Percentiles rank a stretch among this genome's conserved stretches.
Evolutionary conservation across 2,113 vertebrate species (phyloP).

Genomic region (Peucedramus taeniatus): DNA sequence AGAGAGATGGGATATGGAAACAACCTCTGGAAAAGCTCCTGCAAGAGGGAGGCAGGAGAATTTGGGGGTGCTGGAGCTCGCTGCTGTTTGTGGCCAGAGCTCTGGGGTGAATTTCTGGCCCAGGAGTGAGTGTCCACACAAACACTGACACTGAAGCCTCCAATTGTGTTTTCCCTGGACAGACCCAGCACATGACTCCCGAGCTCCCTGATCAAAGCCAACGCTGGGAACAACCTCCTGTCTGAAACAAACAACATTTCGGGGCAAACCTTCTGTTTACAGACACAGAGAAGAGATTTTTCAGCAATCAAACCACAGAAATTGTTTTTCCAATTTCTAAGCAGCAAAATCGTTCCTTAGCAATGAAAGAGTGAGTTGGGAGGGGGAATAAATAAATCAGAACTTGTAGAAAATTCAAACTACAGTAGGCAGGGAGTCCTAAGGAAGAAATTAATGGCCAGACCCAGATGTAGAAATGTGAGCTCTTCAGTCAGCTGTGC

Average conservation of each 20-base stretch:
- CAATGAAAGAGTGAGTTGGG: background rate
- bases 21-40: background rate
- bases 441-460: background rate
- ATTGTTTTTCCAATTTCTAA: background rate
- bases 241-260: background rate
- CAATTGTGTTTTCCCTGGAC: background rate
- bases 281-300: background rate
- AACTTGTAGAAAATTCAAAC: accelerated
- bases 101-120: background rate
- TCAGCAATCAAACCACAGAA: background rate
- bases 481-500: background rate
- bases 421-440: background rate
- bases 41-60: background rate
- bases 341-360: background rate
- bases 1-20: accelerated
- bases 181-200: background rate
- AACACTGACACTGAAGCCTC: background rate
- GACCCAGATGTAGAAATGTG: background rate
- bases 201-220: background rate
- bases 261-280: background rate
- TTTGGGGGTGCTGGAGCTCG: background rate
- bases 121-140: background rate
- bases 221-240: background rate
- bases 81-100: background rate
- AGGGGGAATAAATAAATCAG: background rate